Evolutionary conservation across 2,113 vertebrate species (phyloP), one percentile per base, ranked within the genome.

Genomic region (Setophaga petechia): DNA sequence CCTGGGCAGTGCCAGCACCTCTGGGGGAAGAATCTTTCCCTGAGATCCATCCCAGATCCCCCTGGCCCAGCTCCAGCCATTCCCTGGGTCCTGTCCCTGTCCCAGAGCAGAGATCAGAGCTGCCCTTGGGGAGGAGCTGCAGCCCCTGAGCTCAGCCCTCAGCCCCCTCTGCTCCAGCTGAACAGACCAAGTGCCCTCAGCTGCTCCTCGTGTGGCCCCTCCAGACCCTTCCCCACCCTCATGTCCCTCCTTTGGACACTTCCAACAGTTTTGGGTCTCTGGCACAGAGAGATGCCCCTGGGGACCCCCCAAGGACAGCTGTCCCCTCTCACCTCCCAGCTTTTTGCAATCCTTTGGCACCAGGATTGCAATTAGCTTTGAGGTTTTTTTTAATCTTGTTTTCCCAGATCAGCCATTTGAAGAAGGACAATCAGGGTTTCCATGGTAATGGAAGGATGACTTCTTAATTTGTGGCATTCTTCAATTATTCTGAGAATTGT

Each of bases 391-490:
- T 58, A 39, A 39, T 15, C 46, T 66, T 74, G 61, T 93, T 91
- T 92, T 85, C 51, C 43, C 51, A 33, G 54, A 74, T 84, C 83
- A 93, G 68, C 68, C 72, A 33, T 83, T 83, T 73, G 68, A 94
- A 68, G 51, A 73, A 90, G 84, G 88, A 93, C 92, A 74, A 55
- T 80, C 47, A 59, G 43, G 20, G 90, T 94, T 97, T 83, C 86
- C 83, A 95, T 88, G 69, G 75, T 33, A 61, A 92, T 55, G 43
- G 24, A 77, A 92, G 25, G 68, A 77, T 90, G 88, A 92, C 37
- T 94, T 90, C 88, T 97, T 93, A 76, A 93, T 96, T 94, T 92
- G 39, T 67, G 44, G 51, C 39, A 77, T 74, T 83, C 92, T 94
- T 88, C 94, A 88, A 90, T 95, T 94, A 67, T 71, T 90, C 67